These are phyloP conservation scores for Drosophila stalkeri DNA, from an alignment of 2,888 invertebrate genomes.

Conservation along the genomic window DNA sequence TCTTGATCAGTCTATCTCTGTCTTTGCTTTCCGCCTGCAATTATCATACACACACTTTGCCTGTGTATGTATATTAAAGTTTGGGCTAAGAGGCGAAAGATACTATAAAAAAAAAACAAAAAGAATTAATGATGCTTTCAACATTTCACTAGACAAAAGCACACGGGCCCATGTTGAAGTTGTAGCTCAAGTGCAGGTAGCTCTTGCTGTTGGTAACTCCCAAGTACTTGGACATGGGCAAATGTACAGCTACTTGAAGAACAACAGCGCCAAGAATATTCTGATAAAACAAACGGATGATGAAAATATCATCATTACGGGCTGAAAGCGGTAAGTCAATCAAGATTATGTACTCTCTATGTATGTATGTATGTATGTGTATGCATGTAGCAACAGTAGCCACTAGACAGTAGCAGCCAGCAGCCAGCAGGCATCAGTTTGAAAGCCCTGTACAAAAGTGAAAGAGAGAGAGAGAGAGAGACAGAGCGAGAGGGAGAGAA, in stretches of 20 bases:
- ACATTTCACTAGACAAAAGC: conserved; percentile 75
- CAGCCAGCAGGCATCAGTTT: conserved; percentile 24
- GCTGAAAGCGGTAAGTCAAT: conserved; percentile 65
- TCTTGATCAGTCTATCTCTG: conserved; percentile 15
- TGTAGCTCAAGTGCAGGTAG: conserved; percentile 64
- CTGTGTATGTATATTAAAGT: conserved; percentile 56
- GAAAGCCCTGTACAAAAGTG: conserved; percentile 10
- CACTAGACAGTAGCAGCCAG: conserved; percentile 33
- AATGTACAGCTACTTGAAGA: conserved; percentile 69
- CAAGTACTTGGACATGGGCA: conserved; percentile 31
- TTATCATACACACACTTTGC: conserved; percentile 64
- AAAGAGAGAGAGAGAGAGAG: conserved; percentile 1
- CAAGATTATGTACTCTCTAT: conserved; percentile 50
- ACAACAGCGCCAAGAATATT: conserved; percentile 51
- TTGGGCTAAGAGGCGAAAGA: conserved; percentile 59
- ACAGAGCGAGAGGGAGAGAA: background rate
- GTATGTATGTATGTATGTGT: background rate
- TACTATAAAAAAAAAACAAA: conserved; percentile 52
- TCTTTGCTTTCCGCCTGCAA: conserved; percentile 63
- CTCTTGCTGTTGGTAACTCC: conserved; percentile 25
- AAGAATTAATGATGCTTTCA: conserved; percentile 74
- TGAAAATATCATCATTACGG: conserved; percentile 70
- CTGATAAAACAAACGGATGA: conserved; percentile 71
- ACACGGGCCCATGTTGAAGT: conserved; percentile 42
- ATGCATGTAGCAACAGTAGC: conserved; percentile 25